Percentiles rank a stretch among this genome's conserved stretches.
Conservation (phyloP, 2,888 invertebrate species). For the Arenicola marina region DNA sequence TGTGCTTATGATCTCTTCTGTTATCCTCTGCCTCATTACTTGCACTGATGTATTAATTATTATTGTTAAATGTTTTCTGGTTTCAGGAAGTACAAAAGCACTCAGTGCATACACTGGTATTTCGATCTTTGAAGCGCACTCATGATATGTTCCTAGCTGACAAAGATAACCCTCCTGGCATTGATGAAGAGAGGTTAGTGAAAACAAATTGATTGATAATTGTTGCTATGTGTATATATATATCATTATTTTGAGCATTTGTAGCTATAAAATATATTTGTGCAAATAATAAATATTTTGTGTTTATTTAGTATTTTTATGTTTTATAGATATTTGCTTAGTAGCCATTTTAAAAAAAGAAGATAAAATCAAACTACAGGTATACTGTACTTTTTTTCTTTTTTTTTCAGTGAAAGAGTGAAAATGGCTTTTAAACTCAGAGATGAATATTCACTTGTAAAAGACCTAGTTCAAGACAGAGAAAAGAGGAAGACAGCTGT, state of each 20-base stretch:
- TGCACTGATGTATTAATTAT: no score
- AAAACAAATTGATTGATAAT: slow-evolving; percentile 6
- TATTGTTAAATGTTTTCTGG: not conserved
- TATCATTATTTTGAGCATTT: no score
- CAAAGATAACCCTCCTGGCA: slow-evolving; percentile 80
- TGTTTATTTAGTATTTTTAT: no score
- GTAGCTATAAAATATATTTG: no score
- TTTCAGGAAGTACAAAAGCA: slow-evolving; percentile 79
- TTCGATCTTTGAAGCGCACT: slow-evolving; percentile 93
- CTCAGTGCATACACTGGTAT: slow-evolving; percentile 95
- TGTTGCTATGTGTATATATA: no score
- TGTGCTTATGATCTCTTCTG: no score
- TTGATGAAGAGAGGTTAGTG: slow-evolving; percentile 79
- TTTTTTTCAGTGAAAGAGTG: slow-evolving; percentile 71
- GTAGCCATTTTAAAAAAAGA: not conserved
- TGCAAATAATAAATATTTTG: no score
- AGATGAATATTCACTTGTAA: slow-evolving; percentile 83
- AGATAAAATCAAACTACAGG: not conserved
- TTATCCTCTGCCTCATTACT: no score
- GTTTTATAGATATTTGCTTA: no score
- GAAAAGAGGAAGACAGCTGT: slow-evolving; percentile 9
- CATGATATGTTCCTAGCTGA: slow-evolving; percentile 97
- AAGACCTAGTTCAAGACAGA: slow-evolving; percentile 38
- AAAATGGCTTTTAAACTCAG: slow-evolving; percentile 76
- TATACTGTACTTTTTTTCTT: not conserved